phyloP scores from a whole-genome alignment of 2,113 vertebrate genomes.

The Pygoscelis adeliae region DNA sequence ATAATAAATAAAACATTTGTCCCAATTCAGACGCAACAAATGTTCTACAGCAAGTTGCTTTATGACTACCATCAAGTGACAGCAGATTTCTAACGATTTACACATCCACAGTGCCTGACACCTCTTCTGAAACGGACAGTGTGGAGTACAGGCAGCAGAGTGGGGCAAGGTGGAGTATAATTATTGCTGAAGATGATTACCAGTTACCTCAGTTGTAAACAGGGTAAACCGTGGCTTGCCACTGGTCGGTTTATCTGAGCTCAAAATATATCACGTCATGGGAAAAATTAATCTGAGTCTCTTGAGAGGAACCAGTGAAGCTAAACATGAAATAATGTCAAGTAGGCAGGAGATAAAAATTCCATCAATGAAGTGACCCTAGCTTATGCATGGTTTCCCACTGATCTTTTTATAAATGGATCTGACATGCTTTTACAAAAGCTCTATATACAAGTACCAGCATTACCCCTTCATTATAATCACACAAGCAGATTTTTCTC shows the following conservation, averaged over 20 bases:
- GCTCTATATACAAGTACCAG: not conserved
- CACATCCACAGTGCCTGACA: not conserved
- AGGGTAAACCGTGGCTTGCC: not conserved
- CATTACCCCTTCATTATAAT: not conserved
- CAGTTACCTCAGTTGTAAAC: accelerated
- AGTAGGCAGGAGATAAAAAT: not conserved
- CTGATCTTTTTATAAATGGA: not conserved
- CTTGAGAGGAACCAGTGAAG: not conserved
- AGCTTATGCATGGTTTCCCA: not conserved
- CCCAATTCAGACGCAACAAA: not conserved
- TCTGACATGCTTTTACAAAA: not conserved
- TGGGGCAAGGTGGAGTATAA: accelerated
- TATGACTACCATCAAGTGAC: not conserved
- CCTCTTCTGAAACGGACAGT: not conserved
- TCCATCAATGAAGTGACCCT: not conserved
- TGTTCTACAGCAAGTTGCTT: not conserved
- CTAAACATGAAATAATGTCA: not conserved
- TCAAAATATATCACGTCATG: not conserved
- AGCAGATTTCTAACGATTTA: not conserved
- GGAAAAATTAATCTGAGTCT: not conserved
- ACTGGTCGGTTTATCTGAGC: not conserved
- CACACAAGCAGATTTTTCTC: not conserved
- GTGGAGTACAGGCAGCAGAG: not conserved
- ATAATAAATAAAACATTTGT: not conserved
- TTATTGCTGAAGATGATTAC: not conserved